phyloP scores from a whole-genome alignment of 2,113 vertebrate genomes.

The Phyllopteryx taeniolatus region DNA sequence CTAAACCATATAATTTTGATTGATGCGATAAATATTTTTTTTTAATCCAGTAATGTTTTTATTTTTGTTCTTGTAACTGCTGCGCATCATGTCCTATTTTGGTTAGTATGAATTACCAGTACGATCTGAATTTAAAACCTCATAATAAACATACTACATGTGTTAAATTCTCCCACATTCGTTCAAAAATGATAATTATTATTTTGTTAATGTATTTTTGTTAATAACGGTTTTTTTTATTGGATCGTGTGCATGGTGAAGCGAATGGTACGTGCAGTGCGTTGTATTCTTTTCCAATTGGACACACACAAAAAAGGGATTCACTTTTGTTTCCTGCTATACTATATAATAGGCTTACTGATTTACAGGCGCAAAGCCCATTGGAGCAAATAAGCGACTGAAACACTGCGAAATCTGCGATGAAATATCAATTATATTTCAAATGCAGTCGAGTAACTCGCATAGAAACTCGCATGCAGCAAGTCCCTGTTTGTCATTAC shows the following conservation, averaged over 20 bases:
- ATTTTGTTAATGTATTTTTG: neutral
- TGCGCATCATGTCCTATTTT: neutral
- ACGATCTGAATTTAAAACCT: neutral
- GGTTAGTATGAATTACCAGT: neutral
- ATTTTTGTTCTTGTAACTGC: neutral
- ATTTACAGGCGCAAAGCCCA: neutral
- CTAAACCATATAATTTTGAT: neutral
- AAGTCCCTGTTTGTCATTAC: conserved; percentile 24
- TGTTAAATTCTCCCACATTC: too few relatives aligned
- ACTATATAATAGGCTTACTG: neutral
- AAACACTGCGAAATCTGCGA: neutral
- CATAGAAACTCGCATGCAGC: conserved; percentile 6
- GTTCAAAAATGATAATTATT: neutral
- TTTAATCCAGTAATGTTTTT: neutral
- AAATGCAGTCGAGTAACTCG: conserved; percentile 6
- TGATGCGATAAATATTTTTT: neutral
- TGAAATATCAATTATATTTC: conserved; percentile 23
- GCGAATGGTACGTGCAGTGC: neutral
- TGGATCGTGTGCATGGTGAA: neutral
- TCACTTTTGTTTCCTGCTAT: neutral
- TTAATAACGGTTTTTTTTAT: neutral
- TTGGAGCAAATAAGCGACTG: neutral
- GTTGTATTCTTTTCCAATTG: neutral
- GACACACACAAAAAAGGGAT: neutral
- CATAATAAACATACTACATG: too few relatives aligned